A percentile compares a stretch with the other conserved stretches of the same genome.
These are phyloP conservation scores for Sylvilagus bachmani DNA, from an alignment of 2,113 vertebrate genomes.

Conservation along the genomic window DNA sequence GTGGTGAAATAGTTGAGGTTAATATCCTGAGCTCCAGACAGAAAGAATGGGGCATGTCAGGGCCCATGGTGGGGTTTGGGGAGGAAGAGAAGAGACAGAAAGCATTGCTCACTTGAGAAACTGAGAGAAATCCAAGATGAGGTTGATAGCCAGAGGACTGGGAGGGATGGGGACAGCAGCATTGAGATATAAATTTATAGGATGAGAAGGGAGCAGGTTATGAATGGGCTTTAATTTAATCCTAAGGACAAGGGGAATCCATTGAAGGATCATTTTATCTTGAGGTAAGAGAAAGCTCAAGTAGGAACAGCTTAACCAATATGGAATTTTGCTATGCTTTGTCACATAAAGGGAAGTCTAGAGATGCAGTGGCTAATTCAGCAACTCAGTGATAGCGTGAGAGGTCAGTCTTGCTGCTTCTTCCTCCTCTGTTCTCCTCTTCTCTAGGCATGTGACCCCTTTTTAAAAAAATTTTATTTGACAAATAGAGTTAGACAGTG, in stretches of 20 bases:
- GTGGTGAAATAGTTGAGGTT: not conserved
- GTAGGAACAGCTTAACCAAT: not conserved
- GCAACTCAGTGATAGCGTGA: not conserved
- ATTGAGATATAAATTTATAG: not conserved
- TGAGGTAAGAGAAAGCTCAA: not conserved
- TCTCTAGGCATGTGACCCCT: too few species aligned
- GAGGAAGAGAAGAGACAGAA: not conserved
- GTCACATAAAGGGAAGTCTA: not conserved
- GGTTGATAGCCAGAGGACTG: too few species aligned
- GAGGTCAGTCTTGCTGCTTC: not conserved
- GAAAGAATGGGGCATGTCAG: not conserved
- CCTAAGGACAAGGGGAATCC: not conserved
- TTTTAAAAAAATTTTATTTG: too few species aligned
- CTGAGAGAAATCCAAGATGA: not conserved
- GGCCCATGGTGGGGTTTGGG: not conserved
- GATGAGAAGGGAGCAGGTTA: not conserved
- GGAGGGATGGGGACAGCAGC: too few species aligned
- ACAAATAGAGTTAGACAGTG: too few species aligned
- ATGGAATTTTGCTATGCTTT: not conserved
- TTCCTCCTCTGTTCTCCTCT: not conserved
- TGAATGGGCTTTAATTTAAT: not conserved
- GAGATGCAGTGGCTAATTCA: not conserved
- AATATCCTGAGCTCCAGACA: not conserved
- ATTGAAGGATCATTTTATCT: not conserved
- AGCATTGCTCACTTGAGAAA: not conserved